These are phyloP conservation scores for Epinephelus lanceolatus DNA, from an alignment of 2,113 vertebrate genomes.

Conservation along the genomic window DNA sequence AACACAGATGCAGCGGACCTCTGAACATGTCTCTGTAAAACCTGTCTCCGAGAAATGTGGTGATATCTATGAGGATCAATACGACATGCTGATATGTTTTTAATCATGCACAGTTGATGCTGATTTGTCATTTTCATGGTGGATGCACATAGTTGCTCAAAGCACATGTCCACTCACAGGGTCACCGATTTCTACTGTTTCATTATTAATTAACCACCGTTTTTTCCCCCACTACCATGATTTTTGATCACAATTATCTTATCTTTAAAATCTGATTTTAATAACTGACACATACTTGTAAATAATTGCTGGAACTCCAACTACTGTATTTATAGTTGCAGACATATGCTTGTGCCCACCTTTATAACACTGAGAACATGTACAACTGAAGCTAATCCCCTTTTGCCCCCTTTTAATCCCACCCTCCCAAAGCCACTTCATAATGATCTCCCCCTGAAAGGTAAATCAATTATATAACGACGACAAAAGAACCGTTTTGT, in stretches of 20 bases:
- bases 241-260: neutral
- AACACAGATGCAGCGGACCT: conserved; percentile 63
- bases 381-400: conserved; percentile 53
- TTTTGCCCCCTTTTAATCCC: conserved; percentile 54
- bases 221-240: neutral
- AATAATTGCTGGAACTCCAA: neutral
- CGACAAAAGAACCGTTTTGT: conserved; percentile 87
- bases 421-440: conserved; percentile 68
- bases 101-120: conserved; percentile 55
- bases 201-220: conserved; percentile 1
- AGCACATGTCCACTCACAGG: conserved; percentile 22
- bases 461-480: conserved; percentile 88
- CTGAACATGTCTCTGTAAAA: conserved; percentile 68
- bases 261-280: neutral
- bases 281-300: neutral
- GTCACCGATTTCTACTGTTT: conserved; percentile 46
- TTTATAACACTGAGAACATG: conserved; percentile 47
- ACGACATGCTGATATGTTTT: conserved; percentile 46
- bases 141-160: conserved; percentile 35
- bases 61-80: conserved; percentile 64
- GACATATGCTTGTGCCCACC: conserved; percentile 13
- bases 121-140: conserved; percentile 40
- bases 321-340: conserved; percentile 4
- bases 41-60: conserved; percentile 55
- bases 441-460: conserved; percentile 85